These are phyloP conservation scores for Drosophila yooni DNA, from an alignment of 2,888 invertebrate genomes.

Conservation along the genomic window DNA sequence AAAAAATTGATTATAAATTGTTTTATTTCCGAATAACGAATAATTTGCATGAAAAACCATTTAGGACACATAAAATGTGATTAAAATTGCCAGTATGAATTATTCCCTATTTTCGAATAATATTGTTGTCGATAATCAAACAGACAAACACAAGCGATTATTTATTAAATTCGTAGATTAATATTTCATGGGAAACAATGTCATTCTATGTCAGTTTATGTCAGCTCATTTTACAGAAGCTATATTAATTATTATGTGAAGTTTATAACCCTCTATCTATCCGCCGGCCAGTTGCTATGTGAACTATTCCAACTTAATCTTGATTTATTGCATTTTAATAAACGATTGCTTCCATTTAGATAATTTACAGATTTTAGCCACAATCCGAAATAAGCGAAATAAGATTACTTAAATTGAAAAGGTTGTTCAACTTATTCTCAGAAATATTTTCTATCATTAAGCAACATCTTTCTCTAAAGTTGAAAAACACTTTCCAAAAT, in stretches of 20 bases:
- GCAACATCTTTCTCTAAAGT: too few species aligned
- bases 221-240: not conserved
- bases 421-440: rapidly evolving
- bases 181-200: not conserved
- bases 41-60: constrained; percentile 1
- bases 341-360: not conserved
- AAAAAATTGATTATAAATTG: constrained; percentile 11
- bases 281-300: not conserved
- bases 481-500: too few species aligned
- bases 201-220: not conserved
- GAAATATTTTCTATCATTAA: not conserved
- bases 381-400: too few species aligned
- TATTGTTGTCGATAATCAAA: not conserved
- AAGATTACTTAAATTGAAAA: too few species aligned
- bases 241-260: not conserved
- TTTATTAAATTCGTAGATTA: not conserved
- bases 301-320: not conserved
- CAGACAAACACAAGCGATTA: not conserved
- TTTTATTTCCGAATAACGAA: not conserved
- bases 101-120: not conserved
- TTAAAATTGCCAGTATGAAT: not conserved
- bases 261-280: not conserved
- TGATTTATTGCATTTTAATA: not conserved
- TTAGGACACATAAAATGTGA: not conserved
- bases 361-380: not conserved